phyloP scores from a whole-genome alignment of 2,113 vertebrate genomes.

The Python bivittatus region DNA sequence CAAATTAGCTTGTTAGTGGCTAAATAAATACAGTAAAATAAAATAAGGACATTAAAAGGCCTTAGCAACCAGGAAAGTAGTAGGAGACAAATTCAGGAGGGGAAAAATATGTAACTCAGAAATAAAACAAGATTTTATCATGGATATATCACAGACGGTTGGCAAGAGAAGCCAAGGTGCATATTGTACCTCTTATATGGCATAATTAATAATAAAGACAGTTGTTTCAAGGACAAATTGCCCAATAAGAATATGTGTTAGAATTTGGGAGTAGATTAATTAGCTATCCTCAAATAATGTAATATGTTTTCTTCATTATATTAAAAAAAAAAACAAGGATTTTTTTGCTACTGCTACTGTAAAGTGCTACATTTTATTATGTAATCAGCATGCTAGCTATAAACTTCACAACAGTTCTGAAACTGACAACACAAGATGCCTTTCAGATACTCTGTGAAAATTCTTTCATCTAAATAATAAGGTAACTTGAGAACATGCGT shows the following conservation, averaged over 20 bases:
- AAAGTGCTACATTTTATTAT: conserved; percentile 39
- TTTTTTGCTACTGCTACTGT: conserved; percentile 41
- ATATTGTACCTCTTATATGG: not conserved
- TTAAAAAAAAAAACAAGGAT: conserved; percentile 48
- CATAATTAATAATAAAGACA: conserved; percentile 15
- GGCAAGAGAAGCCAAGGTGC: not conserved
- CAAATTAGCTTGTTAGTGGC: conserved; percentile 6
- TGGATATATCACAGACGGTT: not conserved
- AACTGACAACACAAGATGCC: conserved; percentile 44
- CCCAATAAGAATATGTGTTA: not conserved
- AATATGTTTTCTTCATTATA: not conserved
- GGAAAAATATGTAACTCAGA: not conserved
- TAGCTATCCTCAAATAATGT: not conserved
- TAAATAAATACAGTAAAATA: conserved; percentile 25
- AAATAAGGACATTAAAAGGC: not conserved
- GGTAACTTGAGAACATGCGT: not conserved
- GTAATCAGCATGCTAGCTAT: conserved; percentile 39
- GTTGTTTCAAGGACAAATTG: conserved; percentile 12
- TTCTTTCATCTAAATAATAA: conserved; percentile 29
- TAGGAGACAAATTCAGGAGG: not conserved
- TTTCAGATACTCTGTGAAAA: conserved; percentile 15
- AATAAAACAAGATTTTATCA: conserved; percentile 21
- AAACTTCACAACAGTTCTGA: conserved; percentile 33
- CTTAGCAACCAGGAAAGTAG: conserved; percentile 11
- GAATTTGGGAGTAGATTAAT: conserved; percentile 1